These are phyloP conservation scores for Anser cygnoides DNA, from an alignment of 2,113 vertebrate genomes.

Conservation along the genomic window DNA sequence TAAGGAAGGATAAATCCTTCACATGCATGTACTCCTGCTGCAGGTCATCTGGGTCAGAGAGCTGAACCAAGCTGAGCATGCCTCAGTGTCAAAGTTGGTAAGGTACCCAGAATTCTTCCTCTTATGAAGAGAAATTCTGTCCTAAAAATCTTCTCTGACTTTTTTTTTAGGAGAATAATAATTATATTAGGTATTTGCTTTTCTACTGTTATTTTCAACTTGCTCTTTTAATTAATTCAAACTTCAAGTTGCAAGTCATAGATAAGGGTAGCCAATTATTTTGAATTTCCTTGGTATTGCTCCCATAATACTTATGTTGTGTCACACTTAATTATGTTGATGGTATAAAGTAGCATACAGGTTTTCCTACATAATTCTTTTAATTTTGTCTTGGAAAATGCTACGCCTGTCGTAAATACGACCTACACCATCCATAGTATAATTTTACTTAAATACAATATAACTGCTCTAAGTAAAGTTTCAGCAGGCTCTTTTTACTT, in stretches of 20 bases:
- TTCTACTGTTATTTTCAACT: background rate
- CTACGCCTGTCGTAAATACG: background rate
- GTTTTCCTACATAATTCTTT: background rate
- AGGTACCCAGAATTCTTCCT: background rate
- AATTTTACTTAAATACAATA: background rate
- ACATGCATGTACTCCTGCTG: background rate
- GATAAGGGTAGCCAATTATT: background rate
- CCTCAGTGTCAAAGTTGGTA: rapidly evolving
- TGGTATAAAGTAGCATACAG: background rate
- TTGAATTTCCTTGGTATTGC: background rate
- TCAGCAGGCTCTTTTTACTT: background rate
- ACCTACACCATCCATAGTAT: background rate
- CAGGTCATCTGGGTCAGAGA: rapidly evolving
- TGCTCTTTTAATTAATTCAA: constrained; percentile 18
- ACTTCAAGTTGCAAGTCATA: background rate
- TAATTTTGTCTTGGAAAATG: background rate
- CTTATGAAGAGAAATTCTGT: background rate
- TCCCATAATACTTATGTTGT: background rate
- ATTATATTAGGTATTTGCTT: background rate
- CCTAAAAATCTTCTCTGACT: background rate
- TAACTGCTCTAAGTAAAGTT: background rate
- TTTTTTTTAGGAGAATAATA: background rate
- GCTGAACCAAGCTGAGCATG: background rate
- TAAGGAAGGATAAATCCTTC: no score
- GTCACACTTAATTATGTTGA: background rate